Conservation (phyloP, 2,113 vertebrate genomes). For the Pelvicachromis taeniatus region DNA sequence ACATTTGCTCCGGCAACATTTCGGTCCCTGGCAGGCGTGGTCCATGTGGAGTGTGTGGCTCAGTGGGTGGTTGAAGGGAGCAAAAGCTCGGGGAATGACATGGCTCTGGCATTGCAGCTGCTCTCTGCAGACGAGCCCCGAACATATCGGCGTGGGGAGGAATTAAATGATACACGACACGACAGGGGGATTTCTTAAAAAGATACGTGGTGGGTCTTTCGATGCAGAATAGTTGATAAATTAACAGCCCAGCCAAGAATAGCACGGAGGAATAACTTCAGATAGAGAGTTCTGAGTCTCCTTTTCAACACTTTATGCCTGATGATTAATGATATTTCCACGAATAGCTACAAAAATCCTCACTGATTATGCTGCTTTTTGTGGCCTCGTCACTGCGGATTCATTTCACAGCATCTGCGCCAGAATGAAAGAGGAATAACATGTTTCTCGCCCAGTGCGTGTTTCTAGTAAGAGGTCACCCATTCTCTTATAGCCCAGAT, state of each 20-base stretch:
- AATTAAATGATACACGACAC: background rate
- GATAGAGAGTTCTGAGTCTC: background rate
- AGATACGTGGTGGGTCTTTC: background rate
- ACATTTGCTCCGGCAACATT: conserved; percentile 9
- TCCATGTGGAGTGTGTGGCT: conserved; percentile 13
- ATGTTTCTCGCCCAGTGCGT: conserved; percentile 39
- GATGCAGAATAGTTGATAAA: background rate
- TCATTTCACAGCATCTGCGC: conserved; percentile 20
- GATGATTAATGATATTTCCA: conserved; percentile 27
- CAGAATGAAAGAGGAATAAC: conserved; percentile 31
- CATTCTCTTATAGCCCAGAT: conserved; percentile 55
- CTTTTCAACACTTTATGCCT: background rate
- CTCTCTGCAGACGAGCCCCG: conserved; percentile 31
- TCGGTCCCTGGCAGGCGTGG: conserved; percentile 17
- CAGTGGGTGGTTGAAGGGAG: conserved; percentile 52
- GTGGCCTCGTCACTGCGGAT: background rate
- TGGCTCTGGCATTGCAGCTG: conserved; percentile 42
- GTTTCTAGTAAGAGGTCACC: conserved; percentile 58
- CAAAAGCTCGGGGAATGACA: conserved; percentile 21
- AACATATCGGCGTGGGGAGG: background rate
- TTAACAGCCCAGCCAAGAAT: background rate
- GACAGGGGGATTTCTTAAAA: conserved; percentile 9
- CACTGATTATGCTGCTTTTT: background rate
- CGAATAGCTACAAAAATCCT: background rate
- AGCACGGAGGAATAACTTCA: background rate